phyloP scores from a whole-genome alignment of 2,888 invertebrate genomes.

The Stenotaenia linearis region DNA sequence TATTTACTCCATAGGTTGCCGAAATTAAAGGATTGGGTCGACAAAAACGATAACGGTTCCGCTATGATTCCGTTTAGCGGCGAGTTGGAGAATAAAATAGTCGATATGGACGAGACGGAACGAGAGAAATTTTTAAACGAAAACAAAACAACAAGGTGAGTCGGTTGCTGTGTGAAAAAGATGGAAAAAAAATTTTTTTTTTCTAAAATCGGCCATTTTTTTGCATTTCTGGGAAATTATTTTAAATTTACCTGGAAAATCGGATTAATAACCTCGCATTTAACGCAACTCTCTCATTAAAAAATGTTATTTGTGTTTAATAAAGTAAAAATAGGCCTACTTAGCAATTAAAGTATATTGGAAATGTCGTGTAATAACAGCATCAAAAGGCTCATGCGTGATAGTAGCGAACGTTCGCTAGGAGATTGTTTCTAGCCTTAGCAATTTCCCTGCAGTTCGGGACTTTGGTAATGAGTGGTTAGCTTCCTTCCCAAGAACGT shows the following conservation, averaged over 20 bases:
- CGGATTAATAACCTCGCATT: not conserved
- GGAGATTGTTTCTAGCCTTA: not conserved
- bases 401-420: not conserved
- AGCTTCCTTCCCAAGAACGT: not conserved
- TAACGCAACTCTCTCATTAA: not conserved
- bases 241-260: no score
- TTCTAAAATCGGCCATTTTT: no score
- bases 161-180: not conserved
- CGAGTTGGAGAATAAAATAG: constrained; percentile 73
- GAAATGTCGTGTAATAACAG: constrained; percentile 19
- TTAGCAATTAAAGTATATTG: constrained; percentile 20
- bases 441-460: not conserved
- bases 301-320: not conserved
- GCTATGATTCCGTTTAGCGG: constrained; percentile 95
- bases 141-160: constrained; percentile 68
- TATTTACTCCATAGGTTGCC: constrained; percentile 60
- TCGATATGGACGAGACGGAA: constrained; percentile 74
- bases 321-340: not conserved
- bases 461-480: not conserved
- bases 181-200: no score
- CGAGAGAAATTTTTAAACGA: constrained; percentile 75
- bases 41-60: constrained; percentile 91
- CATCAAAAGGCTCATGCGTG: constrained; percentile 1
- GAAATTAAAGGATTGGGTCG: constrained; percentile 98
- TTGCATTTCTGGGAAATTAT: no score